Evolutionary conservation across 1,140 invertebrate genomes (phyloP), one percentile per base, ranked within the genome.

Genomic region (Ostrea edulis): DNA sequence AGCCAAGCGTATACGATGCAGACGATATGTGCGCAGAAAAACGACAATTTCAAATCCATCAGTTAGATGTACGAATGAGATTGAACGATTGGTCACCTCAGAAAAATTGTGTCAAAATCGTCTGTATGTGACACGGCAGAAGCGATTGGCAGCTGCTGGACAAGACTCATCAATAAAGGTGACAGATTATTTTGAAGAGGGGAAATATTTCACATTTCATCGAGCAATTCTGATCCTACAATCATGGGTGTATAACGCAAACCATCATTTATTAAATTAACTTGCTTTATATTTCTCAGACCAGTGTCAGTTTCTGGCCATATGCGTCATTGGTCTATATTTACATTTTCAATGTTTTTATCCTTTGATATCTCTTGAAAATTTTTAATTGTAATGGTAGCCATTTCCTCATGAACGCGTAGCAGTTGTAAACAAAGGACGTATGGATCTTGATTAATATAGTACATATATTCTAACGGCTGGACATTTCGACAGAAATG

Each of bases 31-130:
- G 68, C 35, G 35, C 68, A 77, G 68, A 11, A 77, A 77, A 77
- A 77, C 68, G 68, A 77, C 68, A 77, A 77, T 77, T 77, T 77
- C 68, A 77, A 77, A 77, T 77, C 29, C 68, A 77, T 77, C 68
- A 77, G 29, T 77, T 25, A 77, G 68, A 77, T 77, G 22, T 77
- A 77, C 25, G 29, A 22, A 71, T 29, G 65, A 71, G 68, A 77
- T 77, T 77, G 25, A 35, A 25, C 68, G 68, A 77, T 35, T 77
- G 68, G 68, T 77, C 68, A 77, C 68, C 68, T 77, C 68, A 14
- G 25, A 77, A 44, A 77, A 77, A 77, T 77, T 77, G 68, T 77
- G 68, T 77, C 68, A 77, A 35, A 77, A 77, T 77, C 25, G 35
- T 77, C 68, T 77, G 68, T 35, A 29, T 25, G 29, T 77, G 68